phyloP scores from a whole-genome alignment of 2,797 vertebrate genomes.

The Pipistrellus kuhlii region DNA sequence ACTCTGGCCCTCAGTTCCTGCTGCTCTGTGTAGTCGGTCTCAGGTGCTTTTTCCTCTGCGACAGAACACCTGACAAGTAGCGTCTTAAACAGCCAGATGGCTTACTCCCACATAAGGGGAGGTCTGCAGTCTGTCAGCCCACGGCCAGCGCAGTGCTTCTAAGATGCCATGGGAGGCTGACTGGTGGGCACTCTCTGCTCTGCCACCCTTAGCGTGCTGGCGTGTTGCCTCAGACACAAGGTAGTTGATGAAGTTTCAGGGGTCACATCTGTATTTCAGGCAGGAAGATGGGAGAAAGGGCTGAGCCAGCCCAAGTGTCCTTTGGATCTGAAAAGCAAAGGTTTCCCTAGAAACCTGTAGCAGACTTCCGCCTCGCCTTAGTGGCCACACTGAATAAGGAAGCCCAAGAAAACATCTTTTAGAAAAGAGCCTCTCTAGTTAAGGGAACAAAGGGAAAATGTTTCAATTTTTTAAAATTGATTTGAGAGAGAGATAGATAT shows the following conservation, averaged over 20 bases:
- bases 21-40: not conserved
- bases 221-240: not conserved
- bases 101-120: not conserved
- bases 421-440: not conserved
- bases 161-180: not conserved
- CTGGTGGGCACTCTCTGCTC: not conserved
- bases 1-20: not conserved
- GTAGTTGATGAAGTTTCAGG: not conserved
- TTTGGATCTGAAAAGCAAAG: conserved; percentile 39
- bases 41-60: not conserved
- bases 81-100: not conserved
- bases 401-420: not conserved
- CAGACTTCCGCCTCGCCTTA: not conserved
- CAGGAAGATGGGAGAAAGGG: not conserved
- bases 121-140: not conserved
- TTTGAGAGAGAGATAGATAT: not conserved
- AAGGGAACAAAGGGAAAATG: not conserved
- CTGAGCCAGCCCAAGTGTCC: not conserved
- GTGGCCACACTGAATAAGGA: not conserved
- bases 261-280: not conserved
- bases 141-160: not conserved
- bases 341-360: not conserved
- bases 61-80: not conserved
- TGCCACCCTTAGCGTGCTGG: not conserved
- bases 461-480: not conserved